phyloP scores from a whole-genome alignment of 2,113 vertebrate genomes.

The Lycaon pictus region DNA sequence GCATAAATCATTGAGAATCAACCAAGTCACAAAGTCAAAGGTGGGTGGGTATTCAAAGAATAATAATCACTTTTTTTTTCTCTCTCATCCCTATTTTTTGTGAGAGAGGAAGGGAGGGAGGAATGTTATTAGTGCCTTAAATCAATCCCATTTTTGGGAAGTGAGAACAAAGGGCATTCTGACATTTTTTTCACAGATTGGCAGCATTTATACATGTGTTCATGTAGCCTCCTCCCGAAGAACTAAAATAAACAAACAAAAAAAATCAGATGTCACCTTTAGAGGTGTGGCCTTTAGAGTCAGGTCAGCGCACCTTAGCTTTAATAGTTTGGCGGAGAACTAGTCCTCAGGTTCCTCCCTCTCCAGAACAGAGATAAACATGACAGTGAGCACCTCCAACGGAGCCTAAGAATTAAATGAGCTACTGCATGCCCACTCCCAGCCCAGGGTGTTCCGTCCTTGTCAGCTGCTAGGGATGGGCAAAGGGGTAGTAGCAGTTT shows the following conservation, averaged over 20 bases:
- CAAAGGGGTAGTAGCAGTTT: rapidly evolving
- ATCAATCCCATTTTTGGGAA: background rate
- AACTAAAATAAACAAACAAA: background rate
- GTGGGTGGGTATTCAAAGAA: background rate
- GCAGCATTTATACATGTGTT: background rate
- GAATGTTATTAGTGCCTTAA: background rate
- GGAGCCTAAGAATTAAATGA: background rate
- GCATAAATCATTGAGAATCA: background rate
- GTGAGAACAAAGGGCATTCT: background rate
- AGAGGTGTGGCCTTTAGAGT: background rate
- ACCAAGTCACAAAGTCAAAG: background rate
- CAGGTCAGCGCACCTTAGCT: background rate
- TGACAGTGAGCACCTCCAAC: background rate
- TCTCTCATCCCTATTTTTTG: background rate
- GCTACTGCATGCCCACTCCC: rapidly evolving
- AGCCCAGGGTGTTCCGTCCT: rapidly evolving
- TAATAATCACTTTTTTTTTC: background rate
- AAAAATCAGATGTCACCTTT: background rate
- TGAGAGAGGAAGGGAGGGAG: no score
- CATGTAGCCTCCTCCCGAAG: background rate
- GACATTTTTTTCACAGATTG: background rate
- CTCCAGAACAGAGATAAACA: background rate
- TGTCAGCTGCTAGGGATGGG: background rate
- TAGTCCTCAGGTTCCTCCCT: background rate
- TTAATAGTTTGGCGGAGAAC: background rate